phyloP scores from a whole-genome alignment of 2,797 vertebrate genomes.

The Atherinosoma microstoma region DNA sequence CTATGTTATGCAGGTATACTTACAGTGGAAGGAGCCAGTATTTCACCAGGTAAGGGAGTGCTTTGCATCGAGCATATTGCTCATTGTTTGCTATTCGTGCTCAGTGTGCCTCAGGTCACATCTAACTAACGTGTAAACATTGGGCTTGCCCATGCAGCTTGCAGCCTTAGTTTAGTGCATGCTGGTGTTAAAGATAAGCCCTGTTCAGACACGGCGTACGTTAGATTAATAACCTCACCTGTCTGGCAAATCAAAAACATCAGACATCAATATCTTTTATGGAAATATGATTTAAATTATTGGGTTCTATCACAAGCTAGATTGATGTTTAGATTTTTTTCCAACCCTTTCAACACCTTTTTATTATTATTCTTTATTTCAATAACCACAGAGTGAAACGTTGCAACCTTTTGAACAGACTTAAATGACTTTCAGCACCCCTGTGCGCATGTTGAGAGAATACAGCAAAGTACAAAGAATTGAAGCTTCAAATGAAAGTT shows the following conservation, averaged over 20 bases:
- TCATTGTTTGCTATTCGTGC: slow-evolving; percentile 62
- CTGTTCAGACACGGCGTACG: background rate
- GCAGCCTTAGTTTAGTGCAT: background rate
- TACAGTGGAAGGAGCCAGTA: slow-evolving; percentile 95
- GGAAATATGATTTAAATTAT: too few relatives aligned
- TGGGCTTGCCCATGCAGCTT: background rate
- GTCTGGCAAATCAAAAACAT: background rate
- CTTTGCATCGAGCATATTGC: background rate
- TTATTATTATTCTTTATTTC: too few relatives aligned
- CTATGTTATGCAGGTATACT: slow-evolving; percentile 87
- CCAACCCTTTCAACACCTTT: too few relatives aligned
- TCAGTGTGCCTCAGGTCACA: slow-evolving; percentile 27
- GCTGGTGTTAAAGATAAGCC: background rate
- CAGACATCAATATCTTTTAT: too few relatives aligned
- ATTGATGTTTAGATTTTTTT: too few relatives aligned
- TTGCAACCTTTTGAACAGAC: too few relatives aligned
- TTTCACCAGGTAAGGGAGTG: slow-evolving; percentile 93
- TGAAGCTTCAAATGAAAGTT: too few relatives aligned
- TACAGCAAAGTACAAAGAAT: too few relatives aligned
- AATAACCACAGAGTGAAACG: too few relatives aligned
- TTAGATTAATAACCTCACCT: background rate
- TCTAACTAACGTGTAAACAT: slow-evolving; percentile 42
- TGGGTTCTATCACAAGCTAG: too few relatives aligned
- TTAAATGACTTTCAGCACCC: background rate
- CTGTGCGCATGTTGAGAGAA: background rate